A percentile compares a stretch with the other conserved stretches of the same genome.
Evolutionary conservation across 2,113 vertebrate species (phyloP).

Genomic region (Oxyruncus cristatus): DNA sequence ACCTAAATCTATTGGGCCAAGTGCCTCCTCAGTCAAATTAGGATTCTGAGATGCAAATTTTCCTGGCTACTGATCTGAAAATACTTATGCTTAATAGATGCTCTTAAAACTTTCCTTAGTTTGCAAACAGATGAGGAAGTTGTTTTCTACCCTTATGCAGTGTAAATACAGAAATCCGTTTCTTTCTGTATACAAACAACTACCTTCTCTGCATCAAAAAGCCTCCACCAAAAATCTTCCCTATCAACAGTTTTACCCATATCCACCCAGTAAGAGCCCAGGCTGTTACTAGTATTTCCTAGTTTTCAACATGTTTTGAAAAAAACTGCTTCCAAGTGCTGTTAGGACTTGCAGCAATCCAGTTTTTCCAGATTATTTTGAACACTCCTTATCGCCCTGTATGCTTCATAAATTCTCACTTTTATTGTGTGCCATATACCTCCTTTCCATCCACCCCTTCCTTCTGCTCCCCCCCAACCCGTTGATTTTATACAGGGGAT

Average conservation of each 20-base stretch:
- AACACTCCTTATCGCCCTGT: neutral
- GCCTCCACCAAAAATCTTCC: neutral
- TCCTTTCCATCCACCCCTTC: neutral
- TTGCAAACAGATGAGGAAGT: neutral
- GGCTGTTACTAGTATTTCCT: neutral
- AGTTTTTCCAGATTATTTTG: conserved; percentile 19
- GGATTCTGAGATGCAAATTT: neutral
- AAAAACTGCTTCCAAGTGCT: neutral
- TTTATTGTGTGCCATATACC: neutral
- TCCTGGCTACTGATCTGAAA: neutral
- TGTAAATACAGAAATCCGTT: neutral
- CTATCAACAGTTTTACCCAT: neutral
- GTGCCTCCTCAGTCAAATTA: neutral
- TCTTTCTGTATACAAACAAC: neutral
- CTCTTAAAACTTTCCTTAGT: neutral
- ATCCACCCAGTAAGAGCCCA: neutral
- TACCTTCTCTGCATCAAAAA: neutral
- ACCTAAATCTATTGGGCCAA: neutral
- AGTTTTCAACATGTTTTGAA: neutral
- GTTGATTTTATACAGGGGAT: neutral
- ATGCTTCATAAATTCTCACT: conserved; percentile 21
- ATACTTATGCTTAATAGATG: neutral
- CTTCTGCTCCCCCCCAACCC: accelerated
- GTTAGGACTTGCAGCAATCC: neutral
- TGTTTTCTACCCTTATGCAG: neutral